Evolutionary conservation across 2,113 vertebrate species (phyloP), one percentile per base, ranked within the genome.

Genomic region (Chaenogobius annularis): DNA sequence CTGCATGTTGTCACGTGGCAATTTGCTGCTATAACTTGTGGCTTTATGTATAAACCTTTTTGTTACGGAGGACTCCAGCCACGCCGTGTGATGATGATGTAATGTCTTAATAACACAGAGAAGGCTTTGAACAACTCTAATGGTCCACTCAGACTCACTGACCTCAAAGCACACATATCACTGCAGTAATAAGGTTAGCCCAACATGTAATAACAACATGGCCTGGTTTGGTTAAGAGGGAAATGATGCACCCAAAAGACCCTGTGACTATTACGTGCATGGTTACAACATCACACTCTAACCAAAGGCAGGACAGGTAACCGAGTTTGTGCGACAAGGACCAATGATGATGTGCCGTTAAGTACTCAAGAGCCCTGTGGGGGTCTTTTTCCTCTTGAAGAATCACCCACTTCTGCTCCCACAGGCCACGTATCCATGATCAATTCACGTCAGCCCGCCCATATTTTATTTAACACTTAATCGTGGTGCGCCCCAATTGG

Each of bases 381-480:
- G 76, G 76, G 68, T 80, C 78, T 85, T 83, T 52, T 88, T 71
- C 55, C 72, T 64, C 47, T 75, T 89, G 81, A 89, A 89, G 73
- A 83, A 90, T 91, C 81, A 69, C 81, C 77, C 70, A 55, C 61
- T 77, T 50, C 75, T 84, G 68, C 78, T 58, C 55, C 23, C 80
- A 77, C 78, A 84, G 50, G 50, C 50, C 73, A 83, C 84, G 84
- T 79, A 72, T 73, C 79, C 9, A 59, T 77, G 81, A 88, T 88
- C 83, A 89, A 87, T 91, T 82, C 83, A 83, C 37, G 80, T 87
- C 88, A 86, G 75, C 68, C 3, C 44, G 73, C 77, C 73, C 80
- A 91, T 91, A 81, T 89, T 91, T 90, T 88, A 91, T 91, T 90
- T 80, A 90, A 83, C 77, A 75, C 81, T 86, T 83, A 86, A 83